Evolutionary conservation across 2,888 invertebrate species (phyloP).

Genomic region (Arrhopalites spinosus): DNA sequence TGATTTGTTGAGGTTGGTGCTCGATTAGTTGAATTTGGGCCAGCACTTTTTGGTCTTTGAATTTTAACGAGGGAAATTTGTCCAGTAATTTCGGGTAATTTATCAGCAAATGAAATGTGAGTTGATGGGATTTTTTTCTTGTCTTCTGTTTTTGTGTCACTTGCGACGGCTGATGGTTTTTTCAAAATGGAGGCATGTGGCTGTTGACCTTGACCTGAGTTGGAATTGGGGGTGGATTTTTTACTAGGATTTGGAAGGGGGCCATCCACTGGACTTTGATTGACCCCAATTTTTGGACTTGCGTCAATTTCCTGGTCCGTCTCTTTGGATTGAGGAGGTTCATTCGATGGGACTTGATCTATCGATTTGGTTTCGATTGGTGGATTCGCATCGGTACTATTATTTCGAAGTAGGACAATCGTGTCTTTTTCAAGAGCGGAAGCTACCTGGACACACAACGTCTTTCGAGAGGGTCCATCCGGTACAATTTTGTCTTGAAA

Average conservation of each 20-base stretch:
- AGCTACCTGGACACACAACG: conserved; percentile 11
- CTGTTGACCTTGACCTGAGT: not conserved
- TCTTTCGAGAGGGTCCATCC: not conserved
- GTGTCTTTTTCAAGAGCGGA: conserved; percentile 11
- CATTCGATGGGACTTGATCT: not conserved
- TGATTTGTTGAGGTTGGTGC: not conserved
- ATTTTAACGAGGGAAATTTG: not conserved
- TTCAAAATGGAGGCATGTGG: not conserved
- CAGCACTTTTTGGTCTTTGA: not conserved
- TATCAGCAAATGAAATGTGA: not conserved
- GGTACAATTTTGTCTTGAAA: conserved; percentile 7
- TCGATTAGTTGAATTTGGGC: not conserved
- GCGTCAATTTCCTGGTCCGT: not conserved
- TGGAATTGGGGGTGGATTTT: no score
- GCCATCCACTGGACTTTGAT: not conserved
- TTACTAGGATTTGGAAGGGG: not conserved
- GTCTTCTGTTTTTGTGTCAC: not conserved
- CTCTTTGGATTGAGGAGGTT: not conserved
- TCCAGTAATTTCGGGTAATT: not conserved
- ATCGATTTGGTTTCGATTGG: not conserved
- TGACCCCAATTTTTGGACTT: not conserved
- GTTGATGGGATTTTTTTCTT: not conserved
- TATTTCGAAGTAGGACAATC: conserved; percentile 1
- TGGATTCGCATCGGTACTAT: conserved; percentile 6
- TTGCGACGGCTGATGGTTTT: not conserved